Conservation (phyloP, 2,888 invertebrate genomes). For the Oscheius onirici region DNA sequence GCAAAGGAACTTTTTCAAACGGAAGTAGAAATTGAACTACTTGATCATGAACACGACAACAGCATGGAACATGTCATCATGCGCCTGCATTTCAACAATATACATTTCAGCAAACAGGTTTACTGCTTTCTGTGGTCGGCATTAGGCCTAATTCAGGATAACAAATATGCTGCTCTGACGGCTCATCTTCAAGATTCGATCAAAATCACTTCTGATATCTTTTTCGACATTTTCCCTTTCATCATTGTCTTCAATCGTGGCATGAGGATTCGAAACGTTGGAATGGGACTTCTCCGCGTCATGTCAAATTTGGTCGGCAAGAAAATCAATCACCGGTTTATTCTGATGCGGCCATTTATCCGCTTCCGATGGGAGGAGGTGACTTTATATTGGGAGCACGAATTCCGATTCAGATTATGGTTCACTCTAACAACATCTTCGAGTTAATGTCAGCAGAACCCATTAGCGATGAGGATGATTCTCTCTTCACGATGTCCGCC, state of each 20-base stretch:
- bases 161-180: conserved; percentile 37
- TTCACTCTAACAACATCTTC: conserved; percentile 95
- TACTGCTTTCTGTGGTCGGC: not conserved
- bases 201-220: conserved; percentile 77
- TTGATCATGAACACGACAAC: conserved; percentile 86
- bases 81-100: conserved; percentile 91
- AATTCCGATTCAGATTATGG: conserved; percentile 79
- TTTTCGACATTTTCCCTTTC: conserved; percentile 97
- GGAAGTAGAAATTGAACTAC: conserved; percentile 88
- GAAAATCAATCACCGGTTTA: conserved; percentile 90
- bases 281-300: conserved; percentile 85
- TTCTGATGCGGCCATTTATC: conserved; percentile 88
- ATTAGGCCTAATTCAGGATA: conserved; percentile 25
- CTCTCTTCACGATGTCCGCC: conserved; percentile 26
- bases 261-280: conserved; percentile 79
- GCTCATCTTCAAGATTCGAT: conserved; percentile 47
- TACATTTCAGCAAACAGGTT: conserved; percentile 73
- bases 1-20: conserved; percentile 85
- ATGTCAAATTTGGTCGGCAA: conserved; percentile 87
- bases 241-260: conserved; percentile 90
- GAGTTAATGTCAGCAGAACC: conserved; percentile 90
- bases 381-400: not conserved
- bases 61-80: conserved; percentile 93
- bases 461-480: conserved; percentile 55
- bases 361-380: conserved; percentile 94